Percentiles rank a stretch among this genome's conserved stretches.
Evolutionary conservation across 1,140 invertebrate species (phyloP).

Genomic region (Scaptomyza pallida): DNA sequence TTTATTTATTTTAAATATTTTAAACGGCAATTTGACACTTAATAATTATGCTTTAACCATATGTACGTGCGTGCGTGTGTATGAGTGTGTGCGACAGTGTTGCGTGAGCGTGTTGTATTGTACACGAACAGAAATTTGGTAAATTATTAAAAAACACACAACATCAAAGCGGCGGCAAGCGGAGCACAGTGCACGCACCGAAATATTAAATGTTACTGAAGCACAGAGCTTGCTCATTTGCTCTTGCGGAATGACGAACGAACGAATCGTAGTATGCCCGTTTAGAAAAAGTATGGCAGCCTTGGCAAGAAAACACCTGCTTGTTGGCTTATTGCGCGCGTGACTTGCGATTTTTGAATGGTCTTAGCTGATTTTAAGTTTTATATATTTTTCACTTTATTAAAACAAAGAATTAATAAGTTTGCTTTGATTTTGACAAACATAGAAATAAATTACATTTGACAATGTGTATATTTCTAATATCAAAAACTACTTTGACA

Average conservation of each 20-base stretch:
- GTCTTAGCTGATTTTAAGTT: too few relatives aligned
- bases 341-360: conserved; percentile 1
- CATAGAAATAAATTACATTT: neutral
- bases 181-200: conserved; percentile 38
- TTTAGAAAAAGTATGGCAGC: too few relatives aligned
- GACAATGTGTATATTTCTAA: neutral
- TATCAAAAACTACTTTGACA: neutral
- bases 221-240: too few relatives aligned
- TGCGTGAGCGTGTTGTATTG: conserved; percentile 23
- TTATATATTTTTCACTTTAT: neutral
- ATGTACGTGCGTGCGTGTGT: conserved; percentile 5
- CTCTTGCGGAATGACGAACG: too few relatives aligned
- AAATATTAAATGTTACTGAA: conserved; percentile 49
- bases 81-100: conserved; percentile 4
- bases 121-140: conserved; percentile 27
- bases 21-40: conserved; percentile 40
- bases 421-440: neutral
- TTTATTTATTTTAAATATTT: conserved; percentile 21
- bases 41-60: conserved; percentile 32
- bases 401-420: neutral
- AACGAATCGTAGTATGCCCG: too few relatives aligned
- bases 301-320: too few relatives aligned
- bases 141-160: conserved; percentile 37
- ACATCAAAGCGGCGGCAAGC: conserved; percentile 34
- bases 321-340: too few relatives aligned